Base-by-base conservation (phyloP, 1,140 invertebrate species). In the Varroa destructor region DNA sequence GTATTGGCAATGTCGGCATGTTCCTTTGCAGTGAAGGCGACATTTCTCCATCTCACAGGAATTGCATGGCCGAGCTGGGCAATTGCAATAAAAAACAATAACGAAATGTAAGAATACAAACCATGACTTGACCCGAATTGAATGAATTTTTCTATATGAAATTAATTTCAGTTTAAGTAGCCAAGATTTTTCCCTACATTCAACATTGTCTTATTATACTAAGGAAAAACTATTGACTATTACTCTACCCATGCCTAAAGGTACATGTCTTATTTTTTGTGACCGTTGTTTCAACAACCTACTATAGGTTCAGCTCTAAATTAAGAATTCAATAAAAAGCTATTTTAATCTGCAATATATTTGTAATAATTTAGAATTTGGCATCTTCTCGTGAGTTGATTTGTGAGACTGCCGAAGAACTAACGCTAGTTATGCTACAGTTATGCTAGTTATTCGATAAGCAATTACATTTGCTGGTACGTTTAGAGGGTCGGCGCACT, bases 61-160 rank as follows among this genome's bases (percentile, higher is more conserved):
- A 37, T 67, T 67, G 37, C 61, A 67, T 37, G 61, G 46, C 5
- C 61, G 61, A 8, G 40, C 61, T 67, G 61, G 57, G 61, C 46
- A 51, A 51, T 3, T 51, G 46, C 8, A 25, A 2, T 67, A 14
- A 67, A 37, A 3, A 58, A 37, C 42, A 58, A 58, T 56, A 12
- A 12, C 55, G 55, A 56, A 12, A 56, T 12, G 55, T n/a, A n/a
- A 12, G 55, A 12, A 12, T n/a, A n/a, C 55, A 56, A 12, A 56
- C 10, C n/a, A 56, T 56, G 10, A 12, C 25, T 25, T 25, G 25
- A 25, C 25, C 10, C 10, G 55, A 56, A 56, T 12, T n/a, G 55
- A 56, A n/a, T 12, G n/a, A 56, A 12, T 56, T 56, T 12, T 56
- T n/a, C 55, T 12, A n/a, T 12, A 56, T 56, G 55, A 56, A 10